phyloP scores from a whole-genome alignment of 2,797 vertebrate genomes.

The Paratrypauchen microcephalus region DNA sequence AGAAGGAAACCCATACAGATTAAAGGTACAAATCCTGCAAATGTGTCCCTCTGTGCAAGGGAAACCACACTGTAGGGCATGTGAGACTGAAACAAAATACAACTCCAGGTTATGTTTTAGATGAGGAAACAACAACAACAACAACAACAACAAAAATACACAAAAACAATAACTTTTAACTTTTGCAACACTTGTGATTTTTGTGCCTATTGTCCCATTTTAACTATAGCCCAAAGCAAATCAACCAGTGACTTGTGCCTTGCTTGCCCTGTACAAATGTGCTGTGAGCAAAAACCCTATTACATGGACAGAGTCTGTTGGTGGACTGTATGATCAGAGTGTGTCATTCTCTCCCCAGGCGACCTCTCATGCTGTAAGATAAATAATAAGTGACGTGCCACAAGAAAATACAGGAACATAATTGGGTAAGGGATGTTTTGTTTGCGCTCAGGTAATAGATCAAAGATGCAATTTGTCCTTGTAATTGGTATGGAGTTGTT shows the following conservation, averaged over 20 bases:
- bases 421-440: slow-evolving; percentile 40
- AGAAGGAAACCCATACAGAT: too few relatives aligned
- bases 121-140: too few relatives aligned
- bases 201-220: not conserved
- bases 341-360: slow-evolving; percentile 39
- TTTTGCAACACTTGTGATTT: not conserved
- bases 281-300: slow-evolving; percentile 42
- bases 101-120: too few relatives aligned
- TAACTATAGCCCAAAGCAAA: not conserved
- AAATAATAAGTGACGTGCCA: slow-evolving; percentile 55
- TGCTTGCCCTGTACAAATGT: slow-evolving; percentile 26
- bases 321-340: slow-evolving; percentile 45
- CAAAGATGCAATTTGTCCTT: slow-evolving; percentile 36
- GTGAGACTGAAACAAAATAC: too few relatives aligned
- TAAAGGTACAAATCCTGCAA: too few relatives aligned
- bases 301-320: slow-evolving; percentile 53
- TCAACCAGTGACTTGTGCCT: slow-evolving; percentile 23
- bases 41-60: too few relatives aligned
- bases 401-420: slow-evolving; percentile 32
- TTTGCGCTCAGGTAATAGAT: slow-evolving; percentile 32
- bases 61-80: too few relatives aligned
- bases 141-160: not conserved
- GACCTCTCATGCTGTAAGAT: slow-evolving; percentile 25
- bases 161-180: not conserved
- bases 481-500: slow-evolving; percentile 25